Evolutionary conservation across 2,797 vertebrate genomes (phyloP).

Genomic region (Centropyge bicolor): DNA sequence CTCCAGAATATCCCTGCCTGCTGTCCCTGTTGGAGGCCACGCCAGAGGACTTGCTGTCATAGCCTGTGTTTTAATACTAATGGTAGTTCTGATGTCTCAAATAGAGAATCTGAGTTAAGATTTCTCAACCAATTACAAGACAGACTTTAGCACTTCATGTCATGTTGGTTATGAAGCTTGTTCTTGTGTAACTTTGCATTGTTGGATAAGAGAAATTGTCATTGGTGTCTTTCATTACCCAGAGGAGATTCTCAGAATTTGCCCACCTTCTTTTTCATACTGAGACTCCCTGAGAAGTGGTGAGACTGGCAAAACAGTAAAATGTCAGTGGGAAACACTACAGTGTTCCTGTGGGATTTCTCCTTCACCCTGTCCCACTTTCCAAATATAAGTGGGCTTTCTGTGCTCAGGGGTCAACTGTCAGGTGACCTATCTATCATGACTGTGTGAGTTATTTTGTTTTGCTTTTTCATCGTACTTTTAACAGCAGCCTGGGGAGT

Average conservation of each 20-base stretch:
- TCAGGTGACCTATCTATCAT: conserved; percentile 56
- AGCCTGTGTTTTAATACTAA: conserved; percentile 10
- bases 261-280: background rate
- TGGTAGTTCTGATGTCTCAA: background rate
- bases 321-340: conserved; percentile 46
- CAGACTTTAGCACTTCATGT: background rate
- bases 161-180: background rate
- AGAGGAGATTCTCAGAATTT: conserved; percentile 37
- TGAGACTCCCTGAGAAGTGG: conserved; percentile 1
- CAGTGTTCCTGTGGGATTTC: conserved; percentile 30
- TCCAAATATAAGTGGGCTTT: conserved; percentile 57
- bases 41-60: conserved; percentile 28
- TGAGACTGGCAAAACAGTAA: conserved; percentile 35
- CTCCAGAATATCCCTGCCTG: conserved; percentile 62
- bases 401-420: conserved; percentile 37
- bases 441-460: conserved; percentile 65
- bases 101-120: background rate
- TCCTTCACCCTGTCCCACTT: conserved; percentile 34
- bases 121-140: background rate
- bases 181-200: background rate
- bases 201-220: background rate
- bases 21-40: conserved; percentile 35
- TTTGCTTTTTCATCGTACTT: conserved; percentile 35
- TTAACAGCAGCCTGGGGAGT: background rate
- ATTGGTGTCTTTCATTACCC: background rate